Conservation (phyloP, 2,113 vertebrate species). For the Eudyptes chrysolophus region DNA sequence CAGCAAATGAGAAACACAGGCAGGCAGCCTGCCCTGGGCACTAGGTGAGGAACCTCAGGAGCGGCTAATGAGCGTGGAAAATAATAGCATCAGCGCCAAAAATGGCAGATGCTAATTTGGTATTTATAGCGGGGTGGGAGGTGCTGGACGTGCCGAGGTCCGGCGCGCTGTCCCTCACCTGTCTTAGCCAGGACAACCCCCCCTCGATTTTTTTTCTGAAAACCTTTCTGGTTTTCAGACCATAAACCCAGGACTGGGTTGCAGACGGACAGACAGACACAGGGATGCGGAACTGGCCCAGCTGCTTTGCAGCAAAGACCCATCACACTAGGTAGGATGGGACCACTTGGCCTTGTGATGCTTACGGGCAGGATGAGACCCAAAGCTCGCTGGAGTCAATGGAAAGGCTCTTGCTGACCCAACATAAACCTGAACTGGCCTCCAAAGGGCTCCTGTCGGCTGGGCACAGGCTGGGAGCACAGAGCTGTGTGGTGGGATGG, state of each 20-base stretch:
- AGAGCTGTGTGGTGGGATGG: fast-evolving
- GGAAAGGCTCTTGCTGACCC: neutral
- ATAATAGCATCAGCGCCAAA: neutral
- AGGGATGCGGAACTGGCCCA: neutral
- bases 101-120: neutral
- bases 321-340: fast-evolving
- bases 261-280: neutral
- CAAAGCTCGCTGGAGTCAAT: neutral
- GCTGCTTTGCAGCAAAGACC: neutral
- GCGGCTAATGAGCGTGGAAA: neutral
- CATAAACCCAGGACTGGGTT: neutral
- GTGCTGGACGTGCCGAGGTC: neutral
- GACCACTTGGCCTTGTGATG: neutral
- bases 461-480: neutral
- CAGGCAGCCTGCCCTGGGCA: neutral
- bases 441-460: fast-evolving
- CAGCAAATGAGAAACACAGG: too few species aligned
- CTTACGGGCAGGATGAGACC: neutral
- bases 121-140: neutral
- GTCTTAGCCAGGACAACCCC: neutral
- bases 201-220: too few species aligned
- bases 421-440: fast-evolving
- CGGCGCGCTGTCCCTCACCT: neutral
- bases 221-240: neutral
- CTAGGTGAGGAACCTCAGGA: neutral